Base-by-base conservation (phyloP, 2,113 vertebrate species). In the Odontophorus gujanensis region DNA sequence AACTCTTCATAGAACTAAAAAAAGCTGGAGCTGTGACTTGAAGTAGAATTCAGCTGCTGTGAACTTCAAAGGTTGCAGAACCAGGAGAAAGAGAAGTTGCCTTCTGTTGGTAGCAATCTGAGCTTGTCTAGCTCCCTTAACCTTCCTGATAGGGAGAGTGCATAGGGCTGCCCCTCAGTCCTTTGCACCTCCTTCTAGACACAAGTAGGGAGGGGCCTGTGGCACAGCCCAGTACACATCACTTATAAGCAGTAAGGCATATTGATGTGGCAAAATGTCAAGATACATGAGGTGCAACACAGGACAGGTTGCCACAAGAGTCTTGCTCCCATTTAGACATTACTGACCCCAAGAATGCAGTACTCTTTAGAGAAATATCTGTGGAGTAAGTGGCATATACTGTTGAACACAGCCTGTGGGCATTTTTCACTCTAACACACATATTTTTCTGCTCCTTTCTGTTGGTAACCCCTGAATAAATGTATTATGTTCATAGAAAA, bases 351-450 rank as follows among this genome's bases (percentile, higher is more conserved):
- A 42, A 28, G 4, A 6, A 24, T 10, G 21, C 11, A 53, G n/a
- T 43, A 21, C 11, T 47, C 25, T 43, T 36, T 24, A 59, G 8
- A 77, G 6, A 11, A 36, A 4, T 14, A 74, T 11, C 15, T 43
- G 11, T 30, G 43, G 16, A 43, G 2, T 2, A 38, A 7, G 32
- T 0, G 1, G 4, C 3, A 32, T 1, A 1, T 28, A 48, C 19
- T 7, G 6, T 4, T 21, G 18, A 30, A 3, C 8, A 3, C 4
- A 77, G 58, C 8, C 11, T 11, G 16, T 40, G 18, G 48, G 7
- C 3, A 17, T 45, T 84, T 81, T 81, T 63, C 3, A 1, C 16
- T 22, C 5, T 55, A 66, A 36, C 7, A n/a, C 10, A 11, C 25
- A 45, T 45, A 9, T 71, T 85, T 80, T 77, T 28, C 34, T 73